phyloP scores from a whole-genome alignment of 2,888 invertebrate species.

The Cyaniris semiargus region DNA sequence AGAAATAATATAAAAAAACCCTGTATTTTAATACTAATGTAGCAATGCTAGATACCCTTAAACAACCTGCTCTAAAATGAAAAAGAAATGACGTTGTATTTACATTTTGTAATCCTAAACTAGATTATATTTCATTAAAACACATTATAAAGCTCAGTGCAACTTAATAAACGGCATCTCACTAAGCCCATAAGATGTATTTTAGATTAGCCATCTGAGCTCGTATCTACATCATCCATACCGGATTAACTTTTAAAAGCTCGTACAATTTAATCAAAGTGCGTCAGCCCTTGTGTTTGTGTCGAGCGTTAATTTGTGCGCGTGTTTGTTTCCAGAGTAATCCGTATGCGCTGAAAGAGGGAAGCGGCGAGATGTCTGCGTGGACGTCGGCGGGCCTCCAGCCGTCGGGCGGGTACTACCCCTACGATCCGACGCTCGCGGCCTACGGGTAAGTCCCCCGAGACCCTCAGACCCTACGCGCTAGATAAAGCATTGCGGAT shows the following conservation, averaged over 20 bases:
- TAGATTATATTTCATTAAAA: not conserved
- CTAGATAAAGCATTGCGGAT: constrained; percentile 74
- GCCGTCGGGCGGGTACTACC: constrained; percentile 95
- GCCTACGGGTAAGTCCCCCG: constrained; percentile 93
- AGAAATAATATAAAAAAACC: too few relatives aligned
- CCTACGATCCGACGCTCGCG: constrained; percentile 94
- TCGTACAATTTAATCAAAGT: constrained; percentile 11
- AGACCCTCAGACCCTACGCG: constrained; percentile 61
- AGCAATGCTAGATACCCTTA: too few relatives aligned
- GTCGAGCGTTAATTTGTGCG: not conserved
- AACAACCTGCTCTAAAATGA: not conserved
- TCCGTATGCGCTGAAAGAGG: constrained; percentile 93
- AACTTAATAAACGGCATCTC: not conserved
- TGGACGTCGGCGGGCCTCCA: constrained; percentile 95
- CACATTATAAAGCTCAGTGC: not conserved
- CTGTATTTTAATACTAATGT: too few relatives aligned
- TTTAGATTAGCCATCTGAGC: constrained; percentile 20
- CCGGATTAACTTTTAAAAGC: constrained; percentile 17
- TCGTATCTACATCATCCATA: constrained; percentile 15
- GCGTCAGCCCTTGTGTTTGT: not conserved
- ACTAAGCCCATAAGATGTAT: constrained; percentile 3
- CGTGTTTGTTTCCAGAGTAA: constrained; percentile 87
- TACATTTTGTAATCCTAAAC: not conserved
- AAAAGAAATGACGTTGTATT: not conserved
- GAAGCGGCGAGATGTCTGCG: constrained; percentile 93